Percentiles rank a stretch among this genome's conserved stretches.
These are phyloP conservation scores for Penaeus chinensis DNA, from an alignment of 1,140 invertebrate genomes.

Conservation along the genomic window DNA sequence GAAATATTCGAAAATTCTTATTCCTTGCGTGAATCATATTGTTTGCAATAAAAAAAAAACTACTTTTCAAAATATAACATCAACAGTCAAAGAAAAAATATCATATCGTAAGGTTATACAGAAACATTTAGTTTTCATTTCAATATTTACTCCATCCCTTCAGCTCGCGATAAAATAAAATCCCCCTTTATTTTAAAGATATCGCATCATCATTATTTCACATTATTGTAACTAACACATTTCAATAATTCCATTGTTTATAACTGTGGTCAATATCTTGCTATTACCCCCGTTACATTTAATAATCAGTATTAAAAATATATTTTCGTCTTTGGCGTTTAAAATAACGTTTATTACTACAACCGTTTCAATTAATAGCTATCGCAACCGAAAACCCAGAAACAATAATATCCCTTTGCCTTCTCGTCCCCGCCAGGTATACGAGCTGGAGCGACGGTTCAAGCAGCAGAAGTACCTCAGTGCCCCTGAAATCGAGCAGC, in stretches of 20 bases:
- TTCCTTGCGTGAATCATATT: too few relatives aligned
- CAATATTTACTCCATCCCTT: too few relatives aligned
- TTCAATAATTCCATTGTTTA: background rate
- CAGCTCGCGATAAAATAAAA: too few relatives aligned
- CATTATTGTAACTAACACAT: background rate
- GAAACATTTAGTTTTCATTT: too few relatives aligned
- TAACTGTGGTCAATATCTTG: background rate
- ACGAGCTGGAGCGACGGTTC: conserved; percentile 96
- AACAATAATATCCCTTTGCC: background rate
- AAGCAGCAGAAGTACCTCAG: conserved; percentile 81
- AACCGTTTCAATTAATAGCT: background rate
- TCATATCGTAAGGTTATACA: too few relatives aligned
- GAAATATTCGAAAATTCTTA: background rate
- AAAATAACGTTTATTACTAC: background rate
- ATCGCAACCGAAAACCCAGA: background rate
- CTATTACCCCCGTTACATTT: background rate
- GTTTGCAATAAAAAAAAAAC: too few relatives aligned
- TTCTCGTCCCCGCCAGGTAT: conserved; percentile 90
- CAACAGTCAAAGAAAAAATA: too few relatives aligned
- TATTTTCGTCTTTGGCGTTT: background rate
- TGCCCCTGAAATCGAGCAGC: conserved; percentile 77
- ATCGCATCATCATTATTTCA: too few relatives aligned
- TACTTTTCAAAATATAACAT: too few relatives aligned
- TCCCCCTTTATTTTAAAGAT: too few relatives aligned
- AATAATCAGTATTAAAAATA: background rate